Evolutionary conservation across 1,140 invertebrate species (phyloP).

Genomic region (Drosophila insularis): DNA sequence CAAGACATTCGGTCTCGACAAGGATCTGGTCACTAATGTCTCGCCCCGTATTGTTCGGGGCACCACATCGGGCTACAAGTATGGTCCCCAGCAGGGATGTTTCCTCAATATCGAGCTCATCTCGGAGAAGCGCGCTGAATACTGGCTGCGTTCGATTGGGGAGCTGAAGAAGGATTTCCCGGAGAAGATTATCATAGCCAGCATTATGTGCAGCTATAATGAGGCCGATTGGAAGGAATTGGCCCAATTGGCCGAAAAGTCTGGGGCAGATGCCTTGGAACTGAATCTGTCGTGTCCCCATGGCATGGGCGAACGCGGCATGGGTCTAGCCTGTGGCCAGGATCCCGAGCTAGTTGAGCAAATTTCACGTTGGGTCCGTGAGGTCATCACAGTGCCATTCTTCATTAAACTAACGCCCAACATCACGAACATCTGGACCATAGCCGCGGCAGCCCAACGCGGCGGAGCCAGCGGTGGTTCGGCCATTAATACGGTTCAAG

Average conservation of each 20-base stretch:
- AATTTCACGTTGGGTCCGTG: slow-evolving; percentile 95
- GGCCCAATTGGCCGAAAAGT: slow-evolving; percentile 89
- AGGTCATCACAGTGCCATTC: slow-evolving; percentile 95
- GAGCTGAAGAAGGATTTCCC: slow-evolving; percentile 97
- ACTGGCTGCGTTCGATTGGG: slow-evolving; percentile 94
- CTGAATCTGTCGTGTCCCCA: slow-evolving; percentile 99
- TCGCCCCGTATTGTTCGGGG: slow-evolving; percentile 98
- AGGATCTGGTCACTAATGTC: slow-evolving; percentile 98
- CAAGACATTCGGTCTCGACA: slow-evolving; percentile 97
- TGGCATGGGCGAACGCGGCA: slow-evolving; percentile 98
- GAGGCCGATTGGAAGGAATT: slow-evolving; percentile 94
- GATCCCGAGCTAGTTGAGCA: slow-evolving; percentile 93
- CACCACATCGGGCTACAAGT: slow-evolving; percentile 94
- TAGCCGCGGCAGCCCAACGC: slow-evolving; percentile 96
- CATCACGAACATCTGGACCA: slow-evolving; percentile 95
- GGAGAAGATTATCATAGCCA: slow-evolving; percentile 95
- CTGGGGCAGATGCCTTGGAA: slow-evolving; percentile 97
- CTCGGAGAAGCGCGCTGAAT: slow-evolving; percentile 96
- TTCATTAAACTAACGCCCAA: slow-evolving; percentile 99
- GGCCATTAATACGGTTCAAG: slow-evolving; percentile 97
- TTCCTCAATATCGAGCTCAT: slow-evolving; percentile 99
- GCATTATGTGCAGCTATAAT: slow-evolving; percentile 97
- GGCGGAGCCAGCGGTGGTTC: slow-evolving; percentile 97
- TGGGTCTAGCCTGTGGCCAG: slow-evolving; percentile 99
- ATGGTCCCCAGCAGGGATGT: slow-evolving; percentile 95